Evolutionary conservation across 2,888 invertebrate genomes (phyloP).

Genomic region (Pollenia angustigena): DNA sequence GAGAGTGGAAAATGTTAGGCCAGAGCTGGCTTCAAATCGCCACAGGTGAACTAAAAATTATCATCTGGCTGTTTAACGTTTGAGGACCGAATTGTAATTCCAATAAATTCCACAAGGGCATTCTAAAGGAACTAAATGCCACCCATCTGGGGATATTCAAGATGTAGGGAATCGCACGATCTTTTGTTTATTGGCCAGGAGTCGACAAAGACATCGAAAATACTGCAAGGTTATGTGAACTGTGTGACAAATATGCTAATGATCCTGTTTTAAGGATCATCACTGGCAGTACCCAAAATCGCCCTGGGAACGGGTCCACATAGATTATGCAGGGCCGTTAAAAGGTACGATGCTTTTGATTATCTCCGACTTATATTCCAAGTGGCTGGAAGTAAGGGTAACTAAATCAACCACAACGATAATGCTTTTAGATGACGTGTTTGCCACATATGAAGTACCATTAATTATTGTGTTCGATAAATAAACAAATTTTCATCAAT

Average conservation of each 20-base stretch:
- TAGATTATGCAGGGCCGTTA: slow-evolving; percentile 37
- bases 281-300: slow-evolving; percentile 48
- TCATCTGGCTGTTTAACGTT: not conserved
- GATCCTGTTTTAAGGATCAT: slow-evolving; percentile 25
- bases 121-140: not conserved
- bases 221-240: not conserved
- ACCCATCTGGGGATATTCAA: slow-evolving; percentile 5
- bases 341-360: slow-evolving; percentile 76
- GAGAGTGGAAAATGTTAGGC: too few relatives aligned
- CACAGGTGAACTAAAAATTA: too few relatives aligned
- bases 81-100: not conserved
- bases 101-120: not conserved
- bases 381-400: too few relatives aligned
- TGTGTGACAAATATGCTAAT: slow-evolving; percentile 19
- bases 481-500: too few relatives aligned
- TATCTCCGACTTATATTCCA: slow-evolving; percentile 81
- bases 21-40: too few relatives aligned
- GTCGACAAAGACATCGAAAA: not conserved
- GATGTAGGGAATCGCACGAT: not conserved
- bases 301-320: slow-evolving; percentile 47
- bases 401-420: slow-evolving; percentile 54
- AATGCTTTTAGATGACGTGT: not conserved
- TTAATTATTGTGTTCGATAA: too few relatives aligned
- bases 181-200: not conserved
- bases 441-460: not conserved